Evolutionary conservation across 2,888 invertebrate species (phyloP).

Genomic region (Galerucella calmariensis): DNA sequence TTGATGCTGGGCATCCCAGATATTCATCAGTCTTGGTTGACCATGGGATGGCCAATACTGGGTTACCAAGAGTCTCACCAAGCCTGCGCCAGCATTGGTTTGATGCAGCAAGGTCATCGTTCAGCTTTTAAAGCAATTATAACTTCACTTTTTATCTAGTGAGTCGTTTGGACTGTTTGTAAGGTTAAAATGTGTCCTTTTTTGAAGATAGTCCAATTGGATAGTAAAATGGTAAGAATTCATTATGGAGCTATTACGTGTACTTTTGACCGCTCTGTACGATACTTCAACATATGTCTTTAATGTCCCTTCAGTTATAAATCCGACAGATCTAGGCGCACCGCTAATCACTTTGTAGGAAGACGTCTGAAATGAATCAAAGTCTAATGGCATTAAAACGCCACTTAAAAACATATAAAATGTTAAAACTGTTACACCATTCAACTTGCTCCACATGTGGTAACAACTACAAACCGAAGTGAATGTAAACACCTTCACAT

Average conservation of each 20-base stretch:
- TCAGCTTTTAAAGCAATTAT: too few species aligned
- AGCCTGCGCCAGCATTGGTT: too few species aligned
- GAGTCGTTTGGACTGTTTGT: too few species aligned
- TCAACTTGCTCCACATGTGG: conserved; percentile 33
- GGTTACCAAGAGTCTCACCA: too few species aligned
- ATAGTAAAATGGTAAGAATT: too few species aligned
- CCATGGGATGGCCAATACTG: too few species aligned
- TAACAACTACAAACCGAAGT: conserved; percentile 27
- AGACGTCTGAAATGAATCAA: conserved; percentile 19
- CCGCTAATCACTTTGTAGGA: conserved; percentile 14
- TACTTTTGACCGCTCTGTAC: not conserved
- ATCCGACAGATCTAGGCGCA: not conserved
- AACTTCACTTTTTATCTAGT: too few species aligned
- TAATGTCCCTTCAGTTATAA: not conserved
- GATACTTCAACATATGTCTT: not conserved
- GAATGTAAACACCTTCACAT: conserved; percentile 38
- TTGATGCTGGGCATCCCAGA: too few species aligned
- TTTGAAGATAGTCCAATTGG: too few species aligned
- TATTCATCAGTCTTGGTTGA: too few species aligned
- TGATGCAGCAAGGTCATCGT: too few species aligned
- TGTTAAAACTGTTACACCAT: conserved; percentile 25
- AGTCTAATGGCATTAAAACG: conserved; percentile 25
- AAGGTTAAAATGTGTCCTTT: too few species aligned
- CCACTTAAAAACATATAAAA: conserved; percentile 23
- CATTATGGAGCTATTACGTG: not conserved